Evolutionary conservation across 2,888 invertebrate species (phyloP).

Genomic region (Cyrtodaria siliqua): DNA sequence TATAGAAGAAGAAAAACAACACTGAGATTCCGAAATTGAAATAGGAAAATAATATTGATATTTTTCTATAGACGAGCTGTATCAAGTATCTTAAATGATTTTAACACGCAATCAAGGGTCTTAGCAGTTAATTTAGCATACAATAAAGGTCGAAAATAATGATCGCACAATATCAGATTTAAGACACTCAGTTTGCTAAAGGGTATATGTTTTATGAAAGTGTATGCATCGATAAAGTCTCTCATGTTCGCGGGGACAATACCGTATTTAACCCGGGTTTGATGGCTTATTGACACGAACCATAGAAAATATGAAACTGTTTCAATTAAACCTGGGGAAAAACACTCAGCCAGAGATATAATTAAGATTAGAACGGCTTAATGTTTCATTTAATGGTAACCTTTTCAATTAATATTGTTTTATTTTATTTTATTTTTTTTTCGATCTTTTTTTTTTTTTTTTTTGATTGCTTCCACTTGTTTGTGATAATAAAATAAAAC

Average conservation of each 20-base stretch:
- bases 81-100: neutral
- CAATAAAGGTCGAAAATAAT: slow-evolving; percentile 34
- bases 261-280: slow-evolving; percentile 37
- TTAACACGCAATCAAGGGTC: slow-evolving; percentile 21
- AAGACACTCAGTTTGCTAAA: slow-evolving; percentile 17
- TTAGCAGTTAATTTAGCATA: slow-evolving; percentile 18
- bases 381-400: no score
- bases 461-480: no score
- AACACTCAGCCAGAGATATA: slow-evolving; percentile 11
- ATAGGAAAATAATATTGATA: no score
- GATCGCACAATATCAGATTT: slow-evolving; percentile 38
- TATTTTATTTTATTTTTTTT: no score
- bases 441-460: no score
- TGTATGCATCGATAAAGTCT: slow-evolving; percentile 21
- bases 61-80: neutral
- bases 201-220: slow-evolving; percentile 12
- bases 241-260: slow-evolving; percentile 21
- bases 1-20: no score
- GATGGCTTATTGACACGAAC: slow-evolving; percentile 25
- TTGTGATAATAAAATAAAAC: no score
- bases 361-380: no score
- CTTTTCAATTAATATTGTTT: no score
- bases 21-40: no score
- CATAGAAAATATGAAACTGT: slow-evolving; percentile 6
- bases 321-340: slow-evolving; percentile 2